phyloP scores from a whole-genome alignment of 2,113 vertebrate genomes.

The Balaeniceps rex region DNA sequence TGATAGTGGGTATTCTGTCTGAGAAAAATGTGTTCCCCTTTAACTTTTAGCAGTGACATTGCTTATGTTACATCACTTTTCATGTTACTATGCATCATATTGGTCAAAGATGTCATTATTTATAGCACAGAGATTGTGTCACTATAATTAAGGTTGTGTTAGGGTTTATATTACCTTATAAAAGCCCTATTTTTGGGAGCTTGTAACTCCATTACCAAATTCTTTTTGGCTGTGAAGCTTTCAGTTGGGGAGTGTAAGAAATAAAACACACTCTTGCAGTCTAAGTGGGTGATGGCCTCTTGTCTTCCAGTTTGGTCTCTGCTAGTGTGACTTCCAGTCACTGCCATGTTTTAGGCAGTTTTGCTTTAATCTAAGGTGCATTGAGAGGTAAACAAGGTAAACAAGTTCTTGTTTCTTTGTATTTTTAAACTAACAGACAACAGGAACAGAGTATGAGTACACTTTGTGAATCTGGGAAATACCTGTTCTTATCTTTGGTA shows the following conservation, averaged over 20 bases:
- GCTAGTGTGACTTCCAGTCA: not conserved
- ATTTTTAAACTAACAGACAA: not conserved
- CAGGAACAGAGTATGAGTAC: not conserved
- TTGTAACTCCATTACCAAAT: not conserved
- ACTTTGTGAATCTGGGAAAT: not conserved
- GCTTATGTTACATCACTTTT: conserved; percentile 43
- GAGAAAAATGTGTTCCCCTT: conserved; percentile 56
- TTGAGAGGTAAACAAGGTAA: not conserved
- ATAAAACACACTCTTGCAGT: not conserved
- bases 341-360: not conserved
- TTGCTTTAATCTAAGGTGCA: not conserved
- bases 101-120: conserved; percentile 41
- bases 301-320: not conserved
- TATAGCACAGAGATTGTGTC: conserved; percentile 22
- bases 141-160: conserved; percentile 58
- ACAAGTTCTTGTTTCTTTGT: not conserved
- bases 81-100: conserved; percentile 18
- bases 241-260: not conserved
- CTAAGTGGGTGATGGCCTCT: not conserved
- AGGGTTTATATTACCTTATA: conserved; percentile 46
- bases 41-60: conserved; percentile 60
- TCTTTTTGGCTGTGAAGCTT: conserved; percentile 3
- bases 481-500: not conserved
- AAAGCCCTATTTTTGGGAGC: conserved; percentile 35
- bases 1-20: conserved; percentile 36